phyloP scores from a whole-genome alignment of 2,113 vertebrate species.

The Larimichthys polyactis region DNA sequence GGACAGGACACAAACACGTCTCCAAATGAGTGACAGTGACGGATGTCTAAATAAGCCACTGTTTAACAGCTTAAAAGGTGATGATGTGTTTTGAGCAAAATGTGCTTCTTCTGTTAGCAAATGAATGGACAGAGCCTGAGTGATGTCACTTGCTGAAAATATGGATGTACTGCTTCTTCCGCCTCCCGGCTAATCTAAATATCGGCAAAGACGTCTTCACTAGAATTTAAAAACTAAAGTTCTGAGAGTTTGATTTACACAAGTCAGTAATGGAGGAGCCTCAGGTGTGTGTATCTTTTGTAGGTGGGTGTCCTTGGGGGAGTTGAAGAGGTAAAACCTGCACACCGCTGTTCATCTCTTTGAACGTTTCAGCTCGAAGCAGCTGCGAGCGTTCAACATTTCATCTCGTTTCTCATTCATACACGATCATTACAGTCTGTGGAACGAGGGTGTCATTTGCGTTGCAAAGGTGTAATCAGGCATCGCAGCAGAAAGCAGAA shows the following conservation, averaged over 20 bases:
- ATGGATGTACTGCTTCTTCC: too few species aligned
- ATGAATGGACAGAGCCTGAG: too few species aligned
- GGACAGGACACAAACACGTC: too few species aligned
- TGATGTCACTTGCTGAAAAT: too few species aligned
- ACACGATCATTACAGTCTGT: constrained; percentile 37
- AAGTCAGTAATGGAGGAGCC: background rate
- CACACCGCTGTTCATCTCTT: background rate
- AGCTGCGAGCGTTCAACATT: background rate
- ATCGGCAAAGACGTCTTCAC: background rate
- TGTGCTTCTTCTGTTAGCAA: too few species aligned
- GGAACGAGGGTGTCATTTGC: constrained; percentile 45
- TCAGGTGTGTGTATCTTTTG: background rate
- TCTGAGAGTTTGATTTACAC: background rate
- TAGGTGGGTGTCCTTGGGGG: too few species aligned
- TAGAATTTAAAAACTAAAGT: background rate
- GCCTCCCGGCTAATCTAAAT: too few species aligned
- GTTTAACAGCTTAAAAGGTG: too few species aligned
- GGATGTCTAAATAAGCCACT: too few species aligned
- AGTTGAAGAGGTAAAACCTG: background rate
- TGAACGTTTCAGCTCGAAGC: background rate
- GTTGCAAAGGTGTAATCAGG: constrained; percentile 49
- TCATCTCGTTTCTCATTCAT: background rate
- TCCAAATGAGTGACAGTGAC: too few species aligned
- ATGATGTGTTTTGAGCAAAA: too few species aligned
- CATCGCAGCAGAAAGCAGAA: constrained; percentile 29